phyloP scores from a whole-genome alignment of 2,113 vertebrate species.

The Aegithalos caudatus region DNA sequence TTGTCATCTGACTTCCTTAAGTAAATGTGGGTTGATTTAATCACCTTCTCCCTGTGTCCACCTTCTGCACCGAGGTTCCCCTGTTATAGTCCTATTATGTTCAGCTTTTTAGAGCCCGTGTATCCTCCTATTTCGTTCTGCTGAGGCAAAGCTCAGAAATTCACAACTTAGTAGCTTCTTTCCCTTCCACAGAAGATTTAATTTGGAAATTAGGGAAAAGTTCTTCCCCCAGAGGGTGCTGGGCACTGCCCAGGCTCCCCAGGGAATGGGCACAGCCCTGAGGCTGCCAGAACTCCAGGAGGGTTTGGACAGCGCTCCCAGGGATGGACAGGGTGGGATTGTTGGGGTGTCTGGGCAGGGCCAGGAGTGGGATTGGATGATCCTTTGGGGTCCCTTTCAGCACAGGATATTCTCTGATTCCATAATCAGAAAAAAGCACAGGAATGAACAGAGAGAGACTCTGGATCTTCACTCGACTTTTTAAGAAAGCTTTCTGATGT shows the following conservation, averaged over 20 bases:
- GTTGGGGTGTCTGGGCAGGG: neutral
- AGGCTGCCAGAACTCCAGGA: neutral
- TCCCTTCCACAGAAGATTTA: neutral
- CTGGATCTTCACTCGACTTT: neutral
- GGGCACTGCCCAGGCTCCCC: neutral
- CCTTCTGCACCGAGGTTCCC: neutral
- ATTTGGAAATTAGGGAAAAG: neutral
- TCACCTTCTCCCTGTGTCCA: neutral
- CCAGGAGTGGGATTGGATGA: neutral
- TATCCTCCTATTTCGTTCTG: neutral
- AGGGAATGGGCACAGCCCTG: neutral
- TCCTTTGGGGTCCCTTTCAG: neutral
- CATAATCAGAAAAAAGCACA: neutral
- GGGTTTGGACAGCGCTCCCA: accelerated
- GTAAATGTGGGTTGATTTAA: neutral
- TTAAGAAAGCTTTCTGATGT: neutral
- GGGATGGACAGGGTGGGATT: accelerated
- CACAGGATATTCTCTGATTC: neutral
- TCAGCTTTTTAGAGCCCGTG: neutral
- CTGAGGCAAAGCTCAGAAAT: neutral
- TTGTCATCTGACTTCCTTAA: neutral
- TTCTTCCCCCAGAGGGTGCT: neutral
- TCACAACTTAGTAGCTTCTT: neutral
- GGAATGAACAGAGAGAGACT: neutral
- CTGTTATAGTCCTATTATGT: neutral